Conservation (phyloP, 2,797 vertebrate genomes). For the Salmo trutta region DNA sequence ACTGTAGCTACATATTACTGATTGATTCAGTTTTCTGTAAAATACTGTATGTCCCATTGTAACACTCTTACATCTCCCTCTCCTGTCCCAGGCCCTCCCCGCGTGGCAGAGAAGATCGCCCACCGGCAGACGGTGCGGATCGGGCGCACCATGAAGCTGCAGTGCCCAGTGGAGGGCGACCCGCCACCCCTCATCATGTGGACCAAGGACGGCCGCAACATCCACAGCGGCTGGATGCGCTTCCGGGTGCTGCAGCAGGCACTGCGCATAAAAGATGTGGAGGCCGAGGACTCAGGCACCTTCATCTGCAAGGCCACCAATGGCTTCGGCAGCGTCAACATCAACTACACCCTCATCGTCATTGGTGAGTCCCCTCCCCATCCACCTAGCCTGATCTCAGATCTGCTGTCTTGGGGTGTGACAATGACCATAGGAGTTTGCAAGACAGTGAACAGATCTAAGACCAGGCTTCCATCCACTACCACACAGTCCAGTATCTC, state of each 20-base stretch:
- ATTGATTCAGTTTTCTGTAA: not conserved
- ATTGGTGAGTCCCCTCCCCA: conserved; percentile 80
- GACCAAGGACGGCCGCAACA: conserved; percentile 85
- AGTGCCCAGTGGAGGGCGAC: conserved; percentile 81
- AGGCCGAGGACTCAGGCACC: conserved; percentile 88
- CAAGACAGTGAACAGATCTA: not conserved
- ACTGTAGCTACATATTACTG: not conserved
- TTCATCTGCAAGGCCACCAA: conserved; percentile 99
- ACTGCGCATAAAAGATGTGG: conserved; percentile 94
- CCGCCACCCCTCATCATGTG: conserved; percentile 82
- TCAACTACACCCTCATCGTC: conserved; percentile 97
- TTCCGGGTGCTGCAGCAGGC: conserved; percentile 91
- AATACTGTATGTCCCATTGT: not conserved
- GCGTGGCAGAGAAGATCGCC: conserved; percentile 86
- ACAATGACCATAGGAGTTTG: not conserved
- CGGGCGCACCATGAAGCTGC: conserved; percentile 79
- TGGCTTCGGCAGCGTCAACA: conserved; percentile 93
- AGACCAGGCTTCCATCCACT: not conserved
- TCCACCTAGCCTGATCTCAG: not conserved
- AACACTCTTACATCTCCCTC: not conserved
- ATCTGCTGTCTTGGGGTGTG: not conserved
- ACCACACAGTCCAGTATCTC: not conserved
- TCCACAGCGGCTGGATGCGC: conserved; percentile 94
- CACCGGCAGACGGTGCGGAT: conserved; percentile 86
- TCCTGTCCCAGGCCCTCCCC: conserved; percentile 83